phyloP scores from a whole-genome alignment of 2,888 invertebrate genomes.

The Trichogramma dendrolimi region DNA sequence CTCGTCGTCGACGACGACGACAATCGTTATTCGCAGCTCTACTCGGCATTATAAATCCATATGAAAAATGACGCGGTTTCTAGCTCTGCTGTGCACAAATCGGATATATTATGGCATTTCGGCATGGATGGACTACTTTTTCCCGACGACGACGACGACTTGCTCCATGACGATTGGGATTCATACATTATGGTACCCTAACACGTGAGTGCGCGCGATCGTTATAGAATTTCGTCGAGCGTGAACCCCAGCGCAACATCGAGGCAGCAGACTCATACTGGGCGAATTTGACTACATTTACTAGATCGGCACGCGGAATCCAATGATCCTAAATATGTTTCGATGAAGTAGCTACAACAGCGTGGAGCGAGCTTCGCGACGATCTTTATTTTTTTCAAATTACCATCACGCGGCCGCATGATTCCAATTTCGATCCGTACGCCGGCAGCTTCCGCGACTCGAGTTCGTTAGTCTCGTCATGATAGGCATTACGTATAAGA shows the following conservation, averaged over 20 bases:
- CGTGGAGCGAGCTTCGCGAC: conserved; percentile 1
- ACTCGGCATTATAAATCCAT: conserved; percentile 1
- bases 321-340: too few relatives aligned
- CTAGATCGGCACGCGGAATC: not conserved
- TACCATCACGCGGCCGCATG: not conserved
- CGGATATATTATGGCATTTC: not conserved
- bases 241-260: conserved; percentile 19
- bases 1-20: too few relatives aligned
- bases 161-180: conserved; percentile 1
- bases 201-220: conserved; percentile 1
- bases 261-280: not conserved
- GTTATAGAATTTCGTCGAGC: conserved; percentile 25
- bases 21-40: conserved; percentile 2
- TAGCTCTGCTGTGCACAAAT: too few relatives aligned
- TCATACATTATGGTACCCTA: not conserved
- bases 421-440: not conserved
- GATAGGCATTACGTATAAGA: too few relatives aligned
- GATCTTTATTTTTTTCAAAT: conserved; percentile 5
- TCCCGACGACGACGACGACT: not conserved
- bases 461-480: too few relatives aligned
- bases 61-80: conserved; percentile 2
- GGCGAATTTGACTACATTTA: not conserved
- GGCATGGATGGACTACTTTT: not conserved
- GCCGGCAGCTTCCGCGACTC: not conserved
- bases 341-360: not conserved